Conservation (phyloP, 2,797 vertebrate genomes). For the Threskiornis aethiopicus region DNA sequence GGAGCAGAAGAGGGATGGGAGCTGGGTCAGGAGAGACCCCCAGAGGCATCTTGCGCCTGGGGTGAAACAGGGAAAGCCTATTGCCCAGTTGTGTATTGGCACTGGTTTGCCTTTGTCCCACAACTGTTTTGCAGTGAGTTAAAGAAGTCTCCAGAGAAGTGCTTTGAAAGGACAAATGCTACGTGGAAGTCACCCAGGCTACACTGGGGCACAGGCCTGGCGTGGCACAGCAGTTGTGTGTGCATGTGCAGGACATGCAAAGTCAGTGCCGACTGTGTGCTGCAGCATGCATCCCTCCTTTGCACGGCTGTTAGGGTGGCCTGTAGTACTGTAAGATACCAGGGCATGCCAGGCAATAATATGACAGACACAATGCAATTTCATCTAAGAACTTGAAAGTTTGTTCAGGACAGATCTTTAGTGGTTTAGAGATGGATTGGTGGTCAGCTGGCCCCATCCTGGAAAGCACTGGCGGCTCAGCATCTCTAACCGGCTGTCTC, state of each 20-base stretch:
- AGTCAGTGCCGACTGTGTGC: not conserved
- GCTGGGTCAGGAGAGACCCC: not conserved
- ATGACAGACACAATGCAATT: not conserved
- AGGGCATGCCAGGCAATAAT: not conserved
- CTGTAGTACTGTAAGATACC: not conserved
- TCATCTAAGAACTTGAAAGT: not conserved
- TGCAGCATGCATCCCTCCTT: not conserved
- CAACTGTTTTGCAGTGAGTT: fast-evolving
- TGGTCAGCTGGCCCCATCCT: not conserved
- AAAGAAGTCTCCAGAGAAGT: not conserved
- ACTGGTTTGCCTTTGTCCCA: not conserved
- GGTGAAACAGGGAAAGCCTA: not conserved
- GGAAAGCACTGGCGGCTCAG: not conserved
- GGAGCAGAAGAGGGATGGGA: not conserved
- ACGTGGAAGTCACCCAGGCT: not conserved
- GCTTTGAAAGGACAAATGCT: not conserved
- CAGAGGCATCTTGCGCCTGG: fast-evolving
- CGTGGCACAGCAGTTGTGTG: not conserved
- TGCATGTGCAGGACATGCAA: not conserved
- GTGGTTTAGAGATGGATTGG: not conserved
- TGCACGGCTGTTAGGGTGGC: fast-evolving
- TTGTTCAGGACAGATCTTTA: not conserved
- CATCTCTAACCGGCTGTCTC: constrained; percentile 42
- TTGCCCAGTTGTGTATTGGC: not conserved
- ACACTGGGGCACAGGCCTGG: not conserved